Percentiles rank a stretch among this genome's conserved stretches.
These are phyloP conservation scores for Pentamera pediparva DNA, from an alignment of 53 echinoderm and acorn worm species.

Conservation along the genomic window DNA sequence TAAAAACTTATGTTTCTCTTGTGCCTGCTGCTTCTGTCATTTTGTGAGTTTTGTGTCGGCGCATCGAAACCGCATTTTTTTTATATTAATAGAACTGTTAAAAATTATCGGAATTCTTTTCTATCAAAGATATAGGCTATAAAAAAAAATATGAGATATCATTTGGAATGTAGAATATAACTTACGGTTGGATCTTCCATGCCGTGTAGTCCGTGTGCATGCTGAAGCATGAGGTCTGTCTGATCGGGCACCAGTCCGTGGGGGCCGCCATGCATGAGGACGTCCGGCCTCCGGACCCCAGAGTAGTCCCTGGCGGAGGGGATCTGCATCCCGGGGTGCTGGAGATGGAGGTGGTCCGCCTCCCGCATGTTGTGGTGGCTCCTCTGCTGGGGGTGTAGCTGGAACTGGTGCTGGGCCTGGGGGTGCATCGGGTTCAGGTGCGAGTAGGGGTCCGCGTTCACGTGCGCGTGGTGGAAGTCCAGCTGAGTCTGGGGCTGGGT, in stretches of 20 bases:
- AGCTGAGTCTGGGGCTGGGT: slow-evolving; percentile 96
- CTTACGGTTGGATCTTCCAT: slow-evolving; percentile 98
- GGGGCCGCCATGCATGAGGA: slow-evolving; percentile 90
- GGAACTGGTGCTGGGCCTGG: slow-evolving; percentile 94
- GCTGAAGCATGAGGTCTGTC: slow-evolving; percentile 89
- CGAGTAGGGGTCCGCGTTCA: slow-evolving; percentile 96
- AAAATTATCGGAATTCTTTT: no score
- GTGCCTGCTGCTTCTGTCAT: no score
- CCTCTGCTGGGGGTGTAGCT: slow-evolving; percentile 91
- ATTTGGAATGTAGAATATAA: no score
- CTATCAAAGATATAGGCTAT: no score
- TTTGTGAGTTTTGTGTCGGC: no score
- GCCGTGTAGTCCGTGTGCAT: slow-evolving; percentile 81
- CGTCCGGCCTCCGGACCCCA: slow-evolving; percentile 94
- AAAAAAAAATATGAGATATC: no score
- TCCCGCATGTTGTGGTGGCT: slow-evolving; percentile 88
- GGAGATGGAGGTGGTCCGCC: slow-evolving; percentile 84
- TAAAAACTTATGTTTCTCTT: no score
- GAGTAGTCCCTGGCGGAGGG: slow-evolving; percentile 94
- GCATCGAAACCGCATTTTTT: no score
- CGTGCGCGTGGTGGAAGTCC: slow-evolving; percentile 98
- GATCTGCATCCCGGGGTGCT: slow-evolving; percentile 95
- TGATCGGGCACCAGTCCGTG: slow-evolving; percentile 91
- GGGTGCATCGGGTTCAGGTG: slow-evolving; percentile 98
- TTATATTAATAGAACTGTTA: no score